Evolutionary conservation across 1,140 invertebrate species (phyloP).

Genomic region (Drosophila sp.): DNA sequence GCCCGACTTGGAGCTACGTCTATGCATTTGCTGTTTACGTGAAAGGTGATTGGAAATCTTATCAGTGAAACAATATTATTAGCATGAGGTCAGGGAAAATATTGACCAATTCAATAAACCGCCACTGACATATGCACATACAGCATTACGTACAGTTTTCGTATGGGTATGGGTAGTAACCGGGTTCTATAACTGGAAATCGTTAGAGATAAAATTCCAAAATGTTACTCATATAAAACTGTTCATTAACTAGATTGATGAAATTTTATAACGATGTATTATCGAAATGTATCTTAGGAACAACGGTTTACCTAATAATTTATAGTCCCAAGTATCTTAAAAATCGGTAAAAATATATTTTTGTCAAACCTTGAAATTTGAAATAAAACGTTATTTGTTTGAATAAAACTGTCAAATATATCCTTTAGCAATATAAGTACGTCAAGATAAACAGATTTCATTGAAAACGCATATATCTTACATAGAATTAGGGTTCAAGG

Average conservation of each 20-base stretch:
- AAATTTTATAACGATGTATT: too few species aligned
- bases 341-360: too few species aligned
- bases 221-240: too few species aligned
- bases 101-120: not conserved
- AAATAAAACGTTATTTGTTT: too few species aligned
- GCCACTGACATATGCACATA: not conserved
- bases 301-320: too few species aligned
- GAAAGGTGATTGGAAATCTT: constrained; percentile 7
- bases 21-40: not conserved
- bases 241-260: too few species aligned
- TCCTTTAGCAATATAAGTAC: not conserved
- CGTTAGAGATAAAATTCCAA: not conserved
- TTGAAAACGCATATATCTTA: not conserved
- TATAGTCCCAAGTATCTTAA: too few species aligned
- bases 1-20: not conserved
- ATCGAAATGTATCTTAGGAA: too few species aligned
- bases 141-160: not conserved
- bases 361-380: too few species aligned
- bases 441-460: not conserved
- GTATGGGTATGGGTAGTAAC: not conserved
- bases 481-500: not conserved
- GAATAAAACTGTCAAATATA: too few species aligned
- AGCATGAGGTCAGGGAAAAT: constrained; percentile 10
- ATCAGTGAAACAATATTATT: constrained; percentile 4
- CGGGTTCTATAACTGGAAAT: not conserved